Percentiles rank a stretch among this genome's conserved stretches.
Conservation (phyloP, 2,797 vertebrate genomes). For the Sebastes reedi region DNA sequence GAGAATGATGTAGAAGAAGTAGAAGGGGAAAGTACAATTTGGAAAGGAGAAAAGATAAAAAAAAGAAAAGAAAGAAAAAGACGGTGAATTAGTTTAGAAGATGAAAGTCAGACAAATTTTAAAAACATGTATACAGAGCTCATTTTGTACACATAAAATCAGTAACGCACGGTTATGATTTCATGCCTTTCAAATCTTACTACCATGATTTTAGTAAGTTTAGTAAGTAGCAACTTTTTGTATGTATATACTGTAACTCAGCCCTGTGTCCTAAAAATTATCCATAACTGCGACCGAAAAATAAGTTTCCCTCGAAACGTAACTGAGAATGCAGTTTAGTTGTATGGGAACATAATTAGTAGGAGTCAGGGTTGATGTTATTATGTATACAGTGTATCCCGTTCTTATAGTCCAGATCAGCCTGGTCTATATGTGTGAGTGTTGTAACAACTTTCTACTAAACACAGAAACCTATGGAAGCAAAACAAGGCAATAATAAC, state of each 20-base stretch:
- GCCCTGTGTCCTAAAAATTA: too few species aligned
- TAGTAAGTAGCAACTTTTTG: neutral
- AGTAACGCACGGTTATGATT: neutral
- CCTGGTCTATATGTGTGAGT: neutral
- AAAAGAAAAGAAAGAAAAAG: neutral
- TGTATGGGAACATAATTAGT: too few species aligned
- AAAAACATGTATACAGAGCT: constrained; percentile 23
- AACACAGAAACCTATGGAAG: neutral
- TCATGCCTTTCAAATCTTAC: neutral
- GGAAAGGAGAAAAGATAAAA: neutral
- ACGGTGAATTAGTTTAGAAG: neutral
- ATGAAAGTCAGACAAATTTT: constrained; percentile 19
- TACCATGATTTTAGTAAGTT: neutral
- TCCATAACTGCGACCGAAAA: too few species aligned
- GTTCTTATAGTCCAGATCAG: neutral
- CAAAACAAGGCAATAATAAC: neutral
- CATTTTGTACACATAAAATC: constrained; percentile 35
- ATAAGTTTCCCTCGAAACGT: too few species aligned
- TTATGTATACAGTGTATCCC: neutral
- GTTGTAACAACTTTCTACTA: neutral
- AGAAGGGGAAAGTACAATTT: neutral
- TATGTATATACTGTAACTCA: neutral
- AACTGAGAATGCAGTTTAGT: too few species aligned
- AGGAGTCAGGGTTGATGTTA: neutral
- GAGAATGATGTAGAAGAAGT: neutral